These are phyloP conservation scores for Stictocephala bisonia DNA, from an alignment of 2,888 invertebrate genomes.

Conservation along the genomic window DNA sequence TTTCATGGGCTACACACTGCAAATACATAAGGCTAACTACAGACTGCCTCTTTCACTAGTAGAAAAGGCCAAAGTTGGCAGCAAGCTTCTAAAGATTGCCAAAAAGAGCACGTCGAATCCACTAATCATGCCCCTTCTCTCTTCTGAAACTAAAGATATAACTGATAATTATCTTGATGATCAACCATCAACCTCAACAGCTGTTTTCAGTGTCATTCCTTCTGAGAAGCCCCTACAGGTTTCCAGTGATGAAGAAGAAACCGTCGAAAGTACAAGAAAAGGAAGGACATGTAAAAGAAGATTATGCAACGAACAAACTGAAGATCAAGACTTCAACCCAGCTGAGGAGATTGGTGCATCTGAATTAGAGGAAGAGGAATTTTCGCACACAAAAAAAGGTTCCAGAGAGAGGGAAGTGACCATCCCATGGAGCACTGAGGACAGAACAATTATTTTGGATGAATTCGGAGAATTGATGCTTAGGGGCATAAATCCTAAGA, in stretches of 20 bases:
- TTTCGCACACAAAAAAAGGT: not conserved
- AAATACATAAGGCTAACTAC: constrained; percentile 5
- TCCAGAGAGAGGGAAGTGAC: not conserved
- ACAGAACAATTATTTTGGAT: not conserved
- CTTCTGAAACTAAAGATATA: too few relatives aligned
- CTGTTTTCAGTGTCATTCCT: too few relatives aligned
- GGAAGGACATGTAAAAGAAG: too few relatives aligned
- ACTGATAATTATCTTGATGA: too few relatives aligned
- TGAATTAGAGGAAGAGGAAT: too few relatives aligned
- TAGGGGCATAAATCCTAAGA: not conserved
- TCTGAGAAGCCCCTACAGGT: not conserved
- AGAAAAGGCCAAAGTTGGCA: constrained; percentile 2
- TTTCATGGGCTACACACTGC: not conserved
- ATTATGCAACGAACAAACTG: not conserved
- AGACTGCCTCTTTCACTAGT: not conserved
- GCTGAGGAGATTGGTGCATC: too few relatives aligned
- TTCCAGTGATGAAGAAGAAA: not conserved
- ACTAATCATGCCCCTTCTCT: not conserved
- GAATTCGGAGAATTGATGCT: not conserved
- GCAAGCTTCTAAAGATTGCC: constrained; percentile 4
- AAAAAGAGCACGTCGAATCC: not conserved
- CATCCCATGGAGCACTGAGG: not conserved
- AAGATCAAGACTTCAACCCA: too few relatives aligned
- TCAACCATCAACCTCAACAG: too few relatives aligned
- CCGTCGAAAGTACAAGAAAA: not conserved